Evolutionary conservation across 2,113 vertebrate species (phyloP).

Genomic region (Seriola quinqueradiata): DNA sequence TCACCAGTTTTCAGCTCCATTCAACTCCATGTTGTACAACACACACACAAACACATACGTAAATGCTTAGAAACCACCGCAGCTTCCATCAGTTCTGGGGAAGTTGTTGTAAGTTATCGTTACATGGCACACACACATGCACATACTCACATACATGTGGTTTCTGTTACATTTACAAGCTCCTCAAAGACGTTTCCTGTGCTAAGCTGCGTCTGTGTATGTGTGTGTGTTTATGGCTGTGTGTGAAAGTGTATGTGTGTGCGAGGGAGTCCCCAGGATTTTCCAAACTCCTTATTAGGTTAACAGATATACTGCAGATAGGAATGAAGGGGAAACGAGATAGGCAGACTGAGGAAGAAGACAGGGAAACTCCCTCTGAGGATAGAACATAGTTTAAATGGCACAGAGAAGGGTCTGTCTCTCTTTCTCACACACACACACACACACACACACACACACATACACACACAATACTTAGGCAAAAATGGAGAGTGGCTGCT

Average conservation of each 20-base stretch:
- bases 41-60: background rate
- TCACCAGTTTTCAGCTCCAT: background rate
- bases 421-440: constrained; percentile 2
- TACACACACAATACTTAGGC: constrained; percentile 1
- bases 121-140: background rate
- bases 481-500: constrained; percentile 45
- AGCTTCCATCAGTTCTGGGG: background rate
- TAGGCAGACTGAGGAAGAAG: constrained; percentile 12
- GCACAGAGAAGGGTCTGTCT: constrained; percentile 33
- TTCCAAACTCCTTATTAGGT: constrained; percentile 76
- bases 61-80: background rate
- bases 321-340: constrained; percentile 46
- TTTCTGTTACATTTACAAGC: constrained; percentile 45
- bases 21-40: too few relatives aligned
- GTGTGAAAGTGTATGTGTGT: constrained; percentile 20
- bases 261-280: constrained; percentile 66
- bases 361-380: constrained; percentile 59
- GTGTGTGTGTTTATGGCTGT: constrained; percentile 4
- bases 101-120: background rate
- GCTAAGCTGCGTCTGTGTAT: constrained; percentile 4
- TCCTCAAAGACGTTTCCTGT: constrained; percentile 51
- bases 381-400: constrained; percentile 42
- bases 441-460: background rate
- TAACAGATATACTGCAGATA: constrained; percentile 55
- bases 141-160: background rate